Evolutionary conservation across 2,888 invertebrate genomes (phyloP).

Genomic region (Epinotia brunnichana): DNA sequence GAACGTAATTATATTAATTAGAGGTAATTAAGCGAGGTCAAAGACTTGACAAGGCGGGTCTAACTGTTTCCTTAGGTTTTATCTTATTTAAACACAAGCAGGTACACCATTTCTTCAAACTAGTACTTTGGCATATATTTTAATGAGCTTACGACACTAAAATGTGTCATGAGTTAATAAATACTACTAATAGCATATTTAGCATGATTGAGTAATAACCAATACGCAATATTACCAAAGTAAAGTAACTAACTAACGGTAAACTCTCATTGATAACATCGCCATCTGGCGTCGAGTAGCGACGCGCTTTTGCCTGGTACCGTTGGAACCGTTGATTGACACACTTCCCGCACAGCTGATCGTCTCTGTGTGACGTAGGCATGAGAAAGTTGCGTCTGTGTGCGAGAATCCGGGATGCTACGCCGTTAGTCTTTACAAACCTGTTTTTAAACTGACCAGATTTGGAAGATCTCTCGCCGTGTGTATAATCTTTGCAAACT

Average conservation of each 20-base stretch:
- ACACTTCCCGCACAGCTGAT: constrained; percentile 79
- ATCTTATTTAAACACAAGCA: background rate
- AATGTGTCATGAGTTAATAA: background rate
- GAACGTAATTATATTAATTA: constrained; percentile 55
- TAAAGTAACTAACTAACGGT: constrained; percentile 11
- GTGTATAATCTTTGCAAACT: background rate
- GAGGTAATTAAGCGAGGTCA: constrained; percentile 49
- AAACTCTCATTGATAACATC: constrained; percentile 48
- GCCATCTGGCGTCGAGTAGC: constrained; percentile 75
- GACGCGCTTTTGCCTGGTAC: constrained; percentile 45
- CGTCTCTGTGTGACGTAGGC: constrained; percentile 58
- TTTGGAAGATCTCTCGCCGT: background rate
- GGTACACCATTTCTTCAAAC: constrained; percentile 30
- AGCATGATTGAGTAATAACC: constrained; percentile 1
- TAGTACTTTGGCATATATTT: constrained; percentile 57
- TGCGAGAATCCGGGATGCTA: constrained; percentile 69
- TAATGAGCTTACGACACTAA: constrained; percentile 50
- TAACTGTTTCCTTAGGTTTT: constrained; percentile 35
- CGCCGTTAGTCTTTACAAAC: constrained; percentile 56
- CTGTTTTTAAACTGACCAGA: constrained; percentile 49
- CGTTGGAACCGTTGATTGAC: constrained; percentile 73
- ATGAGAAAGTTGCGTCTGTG: constrained; percentile 57
- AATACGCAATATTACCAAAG: constrained; percentile 3
- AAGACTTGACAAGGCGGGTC: constrained; percentile 58
- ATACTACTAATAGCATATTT: background rate